Conservation (phyloP, 2,113 vertebrate genomes). For the Danionella cerebrum region DNA sequence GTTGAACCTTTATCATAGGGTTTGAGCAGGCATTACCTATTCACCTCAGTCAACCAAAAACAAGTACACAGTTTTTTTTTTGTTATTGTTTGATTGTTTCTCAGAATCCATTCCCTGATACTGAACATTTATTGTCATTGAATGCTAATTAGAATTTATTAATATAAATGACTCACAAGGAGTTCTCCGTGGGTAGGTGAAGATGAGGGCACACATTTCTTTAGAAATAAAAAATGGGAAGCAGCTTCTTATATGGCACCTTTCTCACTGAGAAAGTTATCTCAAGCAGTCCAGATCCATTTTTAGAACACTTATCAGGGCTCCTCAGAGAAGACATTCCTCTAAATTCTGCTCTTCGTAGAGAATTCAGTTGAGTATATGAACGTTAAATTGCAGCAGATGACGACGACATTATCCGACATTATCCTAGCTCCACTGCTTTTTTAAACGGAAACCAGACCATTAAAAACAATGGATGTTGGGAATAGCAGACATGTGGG, state of each 20-base stretch:
- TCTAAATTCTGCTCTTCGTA: neutral
- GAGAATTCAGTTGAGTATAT: conserved; percentile 4
- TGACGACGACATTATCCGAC: neutral
- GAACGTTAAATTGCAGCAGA: conserved; percentile 16
- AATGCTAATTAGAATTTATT: conserved; percentile 10
- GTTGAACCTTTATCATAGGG: neutral
- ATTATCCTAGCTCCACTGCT: neutral
- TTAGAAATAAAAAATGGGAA: neutral
- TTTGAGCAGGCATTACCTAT: neutral
- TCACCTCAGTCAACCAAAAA: neutral
- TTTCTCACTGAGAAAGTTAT: conserved; percentile 19
- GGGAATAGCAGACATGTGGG: neutral
- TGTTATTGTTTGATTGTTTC: too few relatives aligned
- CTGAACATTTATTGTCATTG: neutral
- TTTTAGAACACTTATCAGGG: conserved; percentile 40
- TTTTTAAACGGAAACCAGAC: too few relatives aligned
- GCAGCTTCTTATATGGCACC: neutral
- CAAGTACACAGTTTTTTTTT: too few relatives aligned
- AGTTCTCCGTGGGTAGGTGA: neutral
- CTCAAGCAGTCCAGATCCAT: conserved; percentile 8
- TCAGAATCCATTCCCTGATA: too few relatives aligned
- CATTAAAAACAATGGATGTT: neutral
- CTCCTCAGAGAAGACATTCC: conserved; percentile 17
- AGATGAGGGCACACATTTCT: neutral
- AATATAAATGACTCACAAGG: neutral